Evolutionary conservation across 1,140 invertebrate species (phyloP).

Genomic region (Ganaspis sp.): DNA sequence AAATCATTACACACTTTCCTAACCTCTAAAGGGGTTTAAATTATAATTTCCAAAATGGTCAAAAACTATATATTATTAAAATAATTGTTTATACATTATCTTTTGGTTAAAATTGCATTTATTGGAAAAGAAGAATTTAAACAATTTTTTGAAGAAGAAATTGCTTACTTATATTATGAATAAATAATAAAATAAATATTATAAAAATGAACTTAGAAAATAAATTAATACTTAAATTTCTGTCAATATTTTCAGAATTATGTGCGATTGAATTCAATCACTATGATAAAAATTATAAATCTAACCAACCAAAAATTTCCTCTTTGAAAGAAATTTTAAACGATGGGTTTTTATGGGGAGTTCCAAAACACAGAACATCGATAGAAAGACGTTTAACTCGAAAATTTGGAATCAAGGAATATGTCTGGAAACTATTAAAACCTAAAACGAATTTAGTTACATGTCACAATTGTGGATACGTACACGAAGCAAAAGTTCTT

Average conservation of each 20-base stretch:
- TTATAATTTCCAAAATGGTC: too few relatives aligned
- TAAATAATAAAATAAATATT: too few relatives aligned
- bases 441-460: conserved; percentile 85
- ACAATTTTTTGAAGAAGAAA: neutral
- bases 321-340: conserved; percentile 80
- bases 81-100: too few relatives aligned
- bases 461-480: conserved; percentile 88
- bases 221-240: neutral
- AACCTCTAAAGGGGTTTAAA: neutral
- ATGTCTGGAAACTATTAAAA: conserved; percentile 81
- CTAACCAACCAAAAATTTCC: conserved; percentile 47
- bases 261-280: conserved; percentile 33
- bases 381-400: conserved; percentile 84
- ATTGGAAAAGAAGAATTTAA: too few relatives aligned
- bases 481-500: conserved; percentile 84
- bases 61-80: too few relatives aligned
- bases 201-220: too few relatives aligned
- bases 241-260: conserved; percentile 28
- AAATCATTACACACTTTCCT: neutral
- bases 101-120: too few relatives aligned
- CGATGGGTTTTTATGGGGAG: conserved; percentile 88
- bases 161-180: too few relatives aligned
- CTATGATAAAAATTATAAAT: conserved; percentile 6
- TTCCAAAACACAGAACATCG: conserved; percentile 86
- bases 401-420: conserved; percentile 82